phyloP scores from a whole-genome alignment of 2,888 invertebrate species.

The Sesia bembeciformis region DNA sequence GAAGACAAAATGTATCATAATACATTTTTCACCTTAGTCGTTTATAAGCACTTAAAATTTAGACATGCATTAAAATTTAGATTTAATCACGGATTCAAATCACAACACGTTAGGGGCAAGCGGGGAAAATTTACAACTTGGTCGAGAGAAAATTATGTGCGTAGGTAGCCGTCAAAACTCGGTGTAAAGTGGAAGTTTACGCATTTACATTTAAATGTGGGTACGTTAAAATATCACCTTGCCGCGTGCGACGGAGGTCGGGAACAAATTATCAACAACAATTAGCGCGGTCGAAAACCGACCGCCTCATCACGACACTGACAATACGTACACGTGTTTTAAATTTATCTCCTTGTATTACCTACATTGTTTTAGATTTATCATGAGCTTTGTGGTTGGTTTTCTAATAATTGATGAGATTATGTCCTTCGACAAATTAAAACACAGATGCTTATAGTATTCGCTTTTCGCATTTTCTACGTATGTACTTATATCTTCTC shows the following conservation, averaged over 20 bases:
- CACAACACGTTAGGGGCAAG: slow-evolving; percentile 23
- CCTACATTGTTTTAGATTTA: no score
- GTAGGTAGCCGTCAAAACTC: slow-evolving; percentile 47
- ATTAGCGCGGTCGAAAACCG: slow-evolving; percentile 25
- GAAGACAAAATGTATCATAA: no score
- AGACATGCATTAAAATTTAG: no score
- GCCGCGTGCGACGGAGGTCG: slow-evolving; percentile 18
- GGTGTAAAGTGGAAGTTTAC: slow-evolving; percentile 35
- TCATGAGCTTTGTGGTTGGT: no score
- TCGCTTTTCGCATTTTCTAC: no score
- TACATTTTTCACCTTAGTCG: no score
- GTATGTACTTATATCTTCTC: no score
- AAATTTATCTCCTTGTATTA: no score
- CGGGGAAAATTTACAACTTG: slow-evolving; percentile 47
- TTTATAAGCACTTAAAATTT: no score
- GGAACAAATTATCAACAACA: slow-evolving; percentile 61
- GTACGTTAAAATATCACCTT: slow-evolving; percentile 60
- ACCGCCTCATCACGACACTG: not conserved
- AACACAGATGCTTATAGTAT: no score
- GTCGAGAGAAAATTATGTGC: slow-evolving; percentile 53
- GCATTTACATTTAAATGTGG: slow-evolving; percentile 65
- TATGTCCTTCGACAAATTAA: no score
- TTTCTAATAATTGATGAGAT: no score
- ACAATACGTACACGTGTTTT: slow-evolving; percentile 18
- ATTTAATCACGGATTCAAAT: slow-evolving; percentile 40